Conservation (phyloP, 2,888 invertebrate genomes). For the Lasius fuliginosus region DNA sequence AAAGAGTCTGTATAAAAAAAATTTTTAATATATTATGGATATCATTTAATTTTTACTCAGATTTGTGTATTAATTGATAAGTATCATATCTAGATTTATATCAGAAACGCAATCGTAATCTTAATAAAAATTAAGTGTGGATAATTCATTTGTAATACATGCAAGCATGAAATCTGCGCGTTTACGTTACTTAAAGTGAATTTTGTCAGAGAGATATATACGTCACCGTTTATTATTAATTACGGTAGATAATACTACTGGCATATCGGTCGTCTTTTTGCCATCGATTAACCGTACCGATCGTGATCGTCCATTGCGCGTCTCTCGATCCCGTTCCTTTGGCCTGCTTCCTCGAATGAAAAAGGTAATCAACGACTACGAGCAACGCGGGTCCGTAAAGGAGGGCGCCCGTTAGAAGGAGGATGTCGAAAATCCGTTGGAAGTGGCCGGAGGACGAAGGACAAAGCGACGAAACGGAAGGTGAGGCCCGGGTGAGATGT, state of each 20-base stretch:
- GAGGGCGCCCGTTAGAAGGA: conserved; percentile 60
- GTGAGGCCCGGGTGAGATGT: conserved; percentile 38
- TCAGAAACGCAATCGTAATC: neutral
- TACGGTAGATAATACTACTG: conserved; percentile 24
- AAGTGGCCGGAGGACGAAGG: conserved; percentile 45
- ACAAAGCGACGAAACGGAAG: conserved; percentile 31
- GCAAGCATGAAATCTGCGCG: neutral
- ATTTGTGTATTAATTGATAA: neutral
- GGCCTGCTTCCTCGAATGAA: conserved; percentile 58
- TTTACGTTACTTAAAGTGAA: neutral
- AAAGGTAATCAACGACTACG: conserved; percentile 56
- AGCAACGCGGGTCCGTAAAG: conserved; percentile 56
- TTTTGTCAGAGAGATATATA: neutral
- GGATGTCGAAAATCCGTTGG: conserved; percentile 53
- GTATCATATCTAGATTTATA: neutral
- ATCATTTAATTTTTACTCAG: neutral
- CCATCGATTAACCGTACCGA: conserved; percentile 51
- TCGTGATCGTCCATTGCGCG: conserved; percentile 48
- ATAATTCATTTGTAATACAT: neutral
- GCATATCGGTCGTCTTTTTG: conserved; percentile 39
- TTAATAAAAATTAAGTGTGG: neutral
- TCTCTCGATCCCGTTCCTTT: conserved; percentile 53
- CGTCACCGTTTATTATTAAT: conserved; percentile 36
- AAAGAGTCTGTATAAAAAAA: neutral
- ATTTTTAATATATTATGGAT: neutral